Evolutionary conservation across 2,888 invertebrate genomes (phyloP).

Genomic region (Dorcus hopei): DNA sequence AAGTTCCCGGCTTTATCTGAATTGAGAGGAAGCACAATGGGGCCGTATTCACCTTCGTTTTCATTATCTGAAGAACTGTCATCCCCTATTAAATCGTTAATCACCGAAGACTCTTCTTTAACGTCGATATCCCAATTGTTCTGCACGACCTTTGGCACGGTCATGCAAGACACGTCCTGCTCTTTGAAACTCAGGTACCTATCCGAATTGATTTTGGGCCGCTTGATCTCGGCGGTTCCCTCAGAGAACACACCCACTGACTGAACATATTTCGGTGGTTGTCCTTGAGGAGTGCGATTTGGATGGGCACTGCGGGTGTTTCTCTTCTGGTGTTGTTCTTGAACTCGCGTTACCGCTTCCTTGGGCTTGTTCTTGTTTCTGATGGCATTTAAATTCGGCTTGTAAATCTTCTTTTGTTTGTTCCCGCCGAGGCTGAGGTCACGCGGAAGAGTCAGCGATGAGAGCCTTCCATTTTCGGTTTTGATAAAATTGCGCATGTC

Average conservation of each 20-base stretch:
- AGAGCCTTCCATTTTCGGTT: slow-evolving; percentile 31
- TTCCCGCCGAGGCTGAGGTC: slow-evolving; percentile 43
- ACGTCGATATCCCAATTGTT: slow-evolving; percentile 27
- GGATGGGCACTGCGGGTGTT: background rate
- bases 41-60: slow-evolving; percentile 31
- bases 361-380: slow-evolving; percentile 40
- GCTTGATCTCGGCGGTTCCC: slow-evolving; percentile 33
- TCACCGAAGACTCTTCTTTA: slow-evolving; percentile 33
- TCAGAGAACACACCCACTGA: slow-evolving; percentile 44
- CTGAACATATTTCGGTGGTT: slow-evolving; percentile 32
- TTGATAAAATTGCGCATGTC: slow-evolving; percentile 17
- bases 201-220: slow-evolving; percentile 25
- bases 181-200: slow-evolving; percentile 15
- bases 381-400: slow-evolving; percentile 44
- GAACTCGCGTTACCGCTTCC: slow-evolving; percentile 27
- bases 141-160: slow-evolving; percentile 19
- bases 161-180: slow-evolving; percentile 24
- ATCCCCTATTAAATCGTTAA: slow-evolving; percentile 33
- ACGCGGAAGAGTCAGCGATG: slow-evolving; percentile 39
- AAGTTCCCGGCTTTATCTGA: slow-evolving; percentile 25
- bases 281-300: slow-evolving; percentile 5
- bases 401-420: slow-evolving; percentile 41
- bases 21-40: slow-evolving; percentile 28
- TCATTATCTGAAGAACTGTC: slow-evolving; percentile 33
- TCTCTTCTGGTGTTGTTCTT: slow-evolving; percentile 14